These are phyloP conservation scores for western clawed frog (Xenopus tropicalis) DNA, from an alignment of 2,113 vertebrate species.

Conservation along the genomic window UCB_Xtro_10.0 CM004444.2:97075001-97075500, in stretches of 20 bases:
- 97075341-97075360: too few species aligned
- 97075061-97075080: not conserved
- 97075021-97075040: not conserved
- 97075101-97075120: not conserved
- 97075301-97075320: too few species aligned
- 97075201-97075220: not conserved
- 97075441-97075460: too few species aligned
- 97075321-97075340: too few species aligned
- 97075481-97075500: too few species aligned
- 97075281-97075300: not conserved
- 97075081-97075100: not conserved
- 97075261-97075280: slow-evolving; percentile 13
- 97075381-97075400: too few species aligned
- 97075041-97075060: not conserved
- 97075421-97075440: too few species aligned
- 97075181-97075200: not conserved
- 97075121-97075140: not conserved
- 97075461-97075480: too few species aligned
- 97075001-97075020: not conserved
- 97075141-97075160: slow-evolving; percentile 7
- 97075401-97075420: too few species aligned
- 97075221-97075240: not conserved
- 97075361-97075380: too few species aligned
- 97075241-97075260: not conserved
- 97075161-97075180: not conserved